Evolutionary conservation across 1,140 invertebrate species (phyloP), one percentile per base, ranked within the genome.

Genomic region (Ceratina australensis): DNA sequence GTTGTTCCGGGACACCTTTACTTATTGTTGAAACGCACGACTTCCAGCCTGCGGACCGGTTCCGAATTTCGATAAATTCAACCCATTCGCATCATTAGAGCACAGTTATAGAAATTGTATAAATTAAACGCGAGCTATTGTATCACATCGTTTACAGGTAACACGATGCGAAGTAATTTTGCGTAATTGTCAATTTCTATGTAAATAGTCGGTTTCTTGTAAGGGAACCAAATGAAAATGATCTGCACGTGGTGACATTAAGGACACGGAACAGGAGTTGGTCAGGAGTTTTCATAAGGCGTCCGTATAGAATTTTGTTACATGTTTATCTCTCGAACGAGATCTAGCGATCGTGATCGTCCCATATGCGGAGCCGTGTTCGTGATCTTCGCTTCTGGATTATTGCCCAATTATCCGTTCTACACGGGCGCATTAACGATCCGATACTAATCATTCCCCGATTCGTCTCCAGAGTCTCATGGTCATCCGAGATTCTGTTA

Each of bases 391-490:
- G 77, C 72, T 80, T 83, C 72, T 83, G 52, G 68, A 33, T 84
- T 82, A 82, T 84, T 83, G 81, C 61, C 81, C 81, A 80, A 83
- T 84, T 83, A 83, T 77, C 82, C 64, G 81, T 82, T 82, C 33
- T 80, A 80, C 69, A 64, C 24, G 65, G 47, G 24, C 28, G 20
- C 78, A 72, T 73, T 83, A 83, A 84, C 61, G 81, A 80, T 52
- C 72, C 81, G 81, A 77, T 80, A 80, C 78, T 72, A 80, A 83
- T 84, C 81, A 80, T 83, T 83, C 78, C 59, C n/a, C 13, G n/a
- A 57, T 78, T 73, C 74, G 42, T 72, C 56, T 57, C 42, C 57
- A 7, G 12, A n/a, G 18, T 47, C 59, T 47, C 72, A 8, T 18
- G n/a, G 28, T 20, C 20, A 28, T 54, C 47, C n/a, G 4, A 60